Conservation (phyloP, 2,113 vertebrate genomes). For the Apodemus sylvaticus region DNA sequence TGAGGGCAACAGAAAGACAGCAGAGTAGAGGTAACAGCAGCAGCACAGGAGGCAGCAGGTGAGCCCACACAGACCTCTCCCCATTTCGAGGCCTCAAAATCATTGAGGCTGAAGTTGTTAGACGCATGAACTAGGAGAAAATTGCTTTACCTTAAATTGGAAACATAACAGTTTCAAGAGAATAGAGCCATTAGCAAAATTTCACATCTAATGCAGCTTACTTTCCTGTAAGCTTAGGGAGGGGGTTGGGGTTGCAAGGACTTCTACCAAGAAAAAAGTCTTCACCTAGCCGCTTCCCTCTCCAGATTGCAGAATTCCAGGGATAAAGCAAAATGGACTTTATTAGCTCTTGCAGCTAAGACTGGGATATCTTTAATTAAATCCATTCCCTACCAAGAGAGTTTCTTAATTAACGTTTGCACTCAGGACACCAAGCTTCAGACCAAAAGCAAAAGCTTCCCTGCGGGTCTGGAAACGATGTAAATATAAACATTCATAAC, state of each 20-base stretch:
- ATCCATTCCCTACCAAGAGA: slow-evolving; percentile 35
- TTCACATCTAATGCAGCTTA: not conserved
- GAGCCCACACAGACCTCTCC: slow-evolving; percentile 10
- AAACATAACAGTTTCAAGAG: slow-evolving; percentile 3
- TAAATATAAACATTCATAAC: slow-evolving; percentile 68
- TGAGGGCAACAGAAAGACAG: not conserved
- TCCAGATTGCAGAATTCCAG: slow-evolving; percentile 35
- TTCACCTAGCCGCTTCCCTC: slow-evolving; percentile 5
- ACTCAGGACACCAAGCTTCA: slow-evolving; percentile 55
- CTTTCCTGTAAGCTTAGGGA: not conserved
- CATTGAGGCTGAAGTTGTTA: not conserved
- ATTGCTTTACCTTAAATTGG: slow-evolving; percentile 17
- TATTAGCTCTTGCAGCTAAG: slow-evolving; percentile 47
- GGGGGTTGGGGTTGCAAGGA: not conserved
- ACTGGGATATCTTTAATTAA: slow-evolving; percentile 52
- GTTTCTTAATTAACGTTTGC: slow-evolving; percentile 64
- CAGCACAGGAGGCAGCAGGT: not conserved
- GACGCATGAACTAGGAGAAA: not conserved
- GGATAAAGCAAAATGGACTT: slow-evolving; percentile 51
- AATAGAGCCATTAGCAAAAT: not conserved
- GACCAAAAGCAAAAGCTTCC: slow-evolving; percentile 61
- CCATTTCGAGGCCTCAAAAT: not conserved
- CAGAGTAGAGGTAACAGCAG: not conserved
- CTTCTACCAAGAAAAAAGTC: slow-evolving; percentile 26
- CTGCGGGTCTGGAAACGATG: slow-evolving; percentile 47